Base-by-base conservation (phyloP, 2,888 invertebrate species). In the Cataglyphis altisquamis region DNA sequence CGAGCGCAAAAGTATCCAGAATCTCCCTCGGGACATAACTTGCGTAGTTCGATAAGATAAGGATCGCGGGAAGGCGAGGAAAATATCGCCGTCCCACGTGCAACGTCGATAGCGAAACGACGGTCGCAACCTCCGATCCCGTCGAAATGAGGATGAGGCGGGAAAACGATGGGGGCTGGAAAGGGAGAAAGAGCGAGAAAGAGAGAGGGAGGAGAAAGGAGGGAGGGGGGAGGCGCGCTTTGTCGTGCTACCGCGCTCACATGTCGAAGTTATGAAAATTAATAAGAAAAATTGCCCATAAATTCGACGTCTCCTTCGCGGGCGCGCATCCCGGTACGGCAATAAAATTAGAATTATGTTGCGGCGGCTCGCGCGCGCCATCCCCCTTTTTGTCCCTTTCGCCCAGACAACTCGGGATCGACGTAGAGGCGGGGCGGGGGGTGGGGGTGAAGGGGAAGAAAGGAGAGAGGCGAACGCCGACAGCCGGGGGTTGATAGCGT, bases 231-330 rank as follows among this genome's bases (percentile, higher is more conserved):
- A 82, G 77, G 78, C 83, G 62, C 87, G 91, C 92, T 93, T 93
- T 92, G 94, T 92, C 91, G 91, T 89, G 87, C 86, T 82, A 77
- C 82, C 77, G 87, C 60, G 87, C 91, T 92, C 93, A 90, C 93
- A 92, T 92, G 94, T 94, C 94, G 94, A 94, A 94, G 93, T 94
- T 94, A 94, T 93, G 94, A 94, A 94, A 94, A 94, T 94, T 94
- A 94, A 94, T 94, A 94, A 94, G 94, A 94, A 94, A 94, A 94
- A 94, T 94, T 92, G 93, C 91, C 92, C 93, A 93, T 94, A 94
- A 94, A 94, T 94, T 93, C 90, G 88, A 87, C 64, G 83, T 87
- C 89, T 90, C 83, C 90, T 88, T 85, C 89, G 86, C 87, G 83
- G 84, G 89, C 91, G 90, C 91, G 92, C 91, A 89, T 88, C 91